A percentile compares a stretch with the other conserved stretches of the same genome.
phyloP scores from a whole-genome alignment of 2,113 vertebrate genomes.

The Pseudonaja textilis region DNA sequence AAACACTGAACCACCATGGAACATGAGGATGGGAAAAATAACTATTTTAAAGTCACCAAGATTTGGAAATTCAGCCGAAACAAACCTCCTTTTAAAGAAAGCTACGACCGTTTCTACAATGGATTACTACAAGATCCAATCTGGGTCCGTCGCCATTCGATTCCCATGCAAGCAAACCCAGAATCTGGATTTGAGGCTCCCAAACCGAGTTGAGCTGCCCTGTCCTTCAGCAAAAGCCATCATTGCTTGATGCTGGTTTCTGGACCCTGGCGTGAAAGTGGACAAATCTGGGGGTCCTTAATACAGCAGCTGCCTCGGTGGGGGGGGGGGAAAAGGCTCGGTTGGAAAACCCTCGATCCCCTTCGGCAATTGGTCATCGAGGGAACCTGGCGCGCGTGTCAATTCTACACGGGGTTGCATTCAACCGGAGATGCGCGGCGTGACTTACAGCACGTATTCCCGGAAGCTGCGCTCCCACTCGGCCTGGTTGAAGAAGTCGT shows the following conservation, averaged over 20 bases:
- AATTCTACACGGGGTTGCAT: not conserved
- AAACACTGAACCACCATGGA: no score
- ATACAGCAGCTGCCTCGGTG: not conserved
- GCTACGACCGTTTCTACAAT: not conserved
- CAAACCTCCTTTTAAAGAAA: not conserved
- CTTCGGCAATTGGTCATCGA: accelerated
- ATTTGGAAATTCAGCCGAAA: not conserved
- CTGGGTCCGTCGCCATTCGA: not conserved
- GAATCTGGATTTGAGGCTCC: not conserved
- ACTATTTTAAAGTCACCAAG: not conserved
- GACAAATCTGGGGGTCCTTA: not conserved
- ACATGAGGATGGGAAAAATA: not conserved
- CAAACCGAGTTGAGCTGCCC: not conserved
- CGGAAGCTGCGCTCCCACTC: conserved; percentile 98
- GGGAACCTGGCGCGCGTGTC: not conserved
- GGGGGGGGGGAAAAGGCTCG: no score
- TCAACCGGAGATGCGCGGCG: not conserved
- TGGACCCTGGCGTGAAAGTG: not conserved
- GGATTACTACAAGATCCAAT: no score
- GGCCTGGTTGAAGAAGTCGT: conserved; percentile 98
- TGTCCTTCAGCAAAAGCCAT: not conserved
- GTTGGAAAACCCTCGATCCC: not conserved
- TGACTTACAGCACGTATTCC: conserved; percentile 92
- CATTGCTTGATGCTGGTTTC: not conserved
- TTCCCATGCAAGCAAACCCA: not conserved